phyloP scores from a whole-genome alignment of 2,113 vertebrate genomes.

The Nestor notabilis region DNA sequence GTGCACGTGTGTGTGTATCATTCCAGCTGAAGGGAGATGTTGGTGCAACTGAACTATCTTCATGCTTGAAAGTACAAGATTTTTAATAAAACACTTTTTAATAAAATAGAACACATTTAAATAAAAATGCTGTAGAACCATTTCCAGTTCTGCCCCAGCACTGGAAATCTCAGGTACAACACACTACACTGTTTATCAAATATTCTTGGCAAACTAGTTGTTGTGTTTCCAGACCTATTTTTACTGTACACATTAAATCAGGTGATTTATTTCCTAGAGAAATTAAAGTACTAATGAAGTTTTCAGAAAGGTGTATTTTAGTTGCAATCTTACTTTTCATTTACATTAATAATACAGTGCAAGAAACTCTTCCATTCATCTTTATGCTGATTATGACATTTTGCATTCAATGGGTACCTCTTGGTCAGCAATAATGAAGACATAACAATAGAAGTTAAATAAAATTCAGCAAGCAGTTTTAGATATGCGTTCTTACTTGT shows the following conservation, averaged over 20 bases:
- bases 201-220: background rate
- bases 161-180: background rate
- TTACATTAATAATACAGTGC: background rate
- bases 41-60: background rate
- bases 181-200: background rate
- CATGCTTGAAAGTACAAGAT: background rate
- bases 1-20: rapidly evolving
- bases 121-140: background rate
- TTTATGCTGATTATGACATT: slow-evolving; percentile 34
- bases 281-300: slow-evolving; percentile 18
- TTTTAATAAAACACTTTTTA: background rate
- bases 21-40: background rate
- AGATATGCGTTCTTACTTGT: background rate
- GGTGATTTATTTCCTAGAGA: background rate
- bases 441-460: background rate
- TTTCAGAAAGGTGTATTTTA: background rate
- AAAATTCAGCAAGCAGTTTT: slow-evolving; percentile 17
- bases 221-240: background rate
- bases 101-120: too few relatives aligned
- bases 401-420: background rate
- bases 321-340: background rate
- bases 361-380: slow-evolving; percentile 4
- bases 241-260: background rate
- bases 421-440: slow-evolving; percentile 15
- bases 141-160: background rate